Base-by-base conservation (phyloP, 64 coral and sea anemone species). In the Stichodactyla helianthus region DNA sequence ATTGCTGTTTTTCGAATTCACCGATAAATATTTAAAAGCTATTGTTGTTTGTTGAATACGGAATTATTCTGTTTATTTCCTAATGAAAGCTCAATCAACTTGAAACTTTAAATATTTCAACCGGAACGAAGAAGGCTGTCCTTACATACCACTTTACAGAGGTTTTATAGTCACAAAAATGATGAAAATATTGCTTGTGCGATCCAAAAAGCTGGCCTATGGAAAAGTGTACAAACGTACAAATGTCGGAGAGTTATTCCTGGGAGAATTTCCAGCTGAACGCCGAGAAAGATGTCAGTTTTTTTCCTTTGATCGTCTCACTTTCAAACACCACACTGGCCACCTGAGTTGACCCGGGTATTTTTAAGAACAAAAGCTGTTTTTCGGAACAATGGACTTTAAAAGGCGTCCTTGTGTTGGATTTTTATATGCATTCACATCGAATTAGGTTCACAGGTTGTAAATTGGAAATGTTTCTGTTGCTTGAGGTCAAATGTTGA, bases 391-490 rank as follows among this genome's bases (percentile, higher is more conserved):
- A 81, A 81, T 52, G 19, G 2, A 81, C 78, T 81, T 81, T 81
- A 81, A 81, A 81, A 81, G 78, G 78, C 78, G 25, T 19, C 68
- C 12, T 74, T 81, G 78, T 54, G 6, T 81, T 81, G 12, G 51
- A 52, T 28, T 52, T 52, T 54, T 1, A 51, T 8, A 54, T 52
- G 35, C 50, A 51, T 81, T 20, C 54, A 52, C 6, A 22, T 81
- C 16, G 52, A 53, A 54, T 81, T 81, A 81, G 19, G 26, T 9
- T 13, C 8, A 81, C 35, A 81, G 31, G 78, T 54, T 74, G 50
- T 20, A 20, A 54, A 52, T 81, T 81, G 18, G 78, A 81, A 20
- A 9, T 81, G 50, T 53, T 53, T 20, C 26, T 52, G 14, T 74
- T 74, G 78, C 52, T 52, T 52, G 9, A 19, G 52, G 35, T 52